These are phyloP conservation scores for Onychomys torridus DNA, from an alignment of 2,797 vertebrate species.

Conservation along the genomic window DNA sequence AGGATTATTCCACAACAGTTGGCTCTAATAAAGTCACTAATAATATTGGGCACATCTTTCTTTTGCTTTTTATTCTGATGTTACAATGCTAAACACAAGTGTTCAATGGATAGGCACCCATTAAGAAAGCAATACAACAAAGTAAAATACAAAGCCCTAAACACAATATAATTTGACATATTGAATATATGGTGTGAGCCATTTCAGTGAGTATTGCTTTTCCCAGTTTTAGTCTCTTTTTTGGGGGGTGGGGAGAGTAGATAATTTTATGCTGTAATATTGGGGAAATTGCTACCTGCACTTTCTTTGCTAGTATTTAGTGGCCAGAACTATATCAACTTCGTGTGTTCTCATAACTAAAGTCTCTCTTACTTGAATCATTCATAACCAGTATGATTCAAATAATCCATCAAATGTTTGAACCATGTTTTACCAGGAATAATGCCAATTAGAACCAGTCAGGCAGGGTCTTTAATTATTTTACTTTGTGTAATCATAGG, in stretches of 20 bases:
- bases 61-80: not conserved
- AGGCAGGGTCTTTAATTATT: not conserved
- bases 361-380: not conserved
- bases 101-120: not conserved
- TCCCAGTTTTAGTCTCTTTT: not conserved
- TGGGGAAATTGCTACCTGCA: not conserved
- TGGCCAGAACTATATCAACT: not conserved
- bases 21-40: not conserved
- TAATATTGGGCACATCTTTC: not conserved
- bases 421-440: not conserved
- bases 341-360: not conserved
- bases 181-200: not conserved
- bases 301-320: constrained; percentile 7
- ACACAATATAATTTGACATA: not conserved
- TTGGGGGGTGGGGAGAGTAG: not conserved
- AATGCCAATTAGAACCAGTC: not conserved
- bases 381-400: not conserved
- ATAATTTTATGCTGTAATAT: not conserved
- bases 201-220: not conserved
- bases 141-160: not conserved
- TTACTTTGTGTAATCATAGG: not conserved
- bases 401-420: constrained; percentile 22
- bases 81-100: not conserved
- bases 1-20: not conserved
- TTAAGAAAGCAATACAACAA: not conserved